Evolutionary conservation across 2,113 vertebrate genomes (phyloP).

Genomic region (Hemibagrus wyckioides): DNA sequence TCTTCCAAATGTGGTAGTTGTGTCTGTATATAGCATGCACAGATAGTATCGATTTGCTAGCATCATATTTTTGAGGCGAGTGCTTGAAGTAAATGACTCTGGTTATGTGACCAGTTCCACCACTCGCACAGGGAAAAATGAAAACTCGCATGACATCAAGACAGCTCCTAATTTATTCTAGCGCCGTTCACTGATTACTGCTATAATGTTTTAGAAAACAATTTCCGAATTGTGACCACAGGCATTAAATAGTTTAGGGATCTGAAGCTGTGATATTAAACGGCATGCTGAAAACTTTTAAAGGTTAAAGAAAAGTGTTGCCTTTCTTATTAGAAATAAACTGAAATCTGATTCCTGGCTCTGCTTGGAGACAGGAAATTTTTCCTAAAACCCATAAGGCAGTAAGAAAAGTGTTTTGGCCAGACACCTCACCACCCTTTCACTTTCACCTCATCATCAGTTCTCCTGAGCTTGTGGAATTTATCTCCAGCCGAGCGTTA

Average conservation of each 20-base stretch:
- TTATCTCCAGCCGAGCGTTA: conserved; percentile 40
- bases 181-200: neutral
- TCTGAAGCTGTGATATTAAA: neutral
- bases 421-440: conserved; percentile 7
- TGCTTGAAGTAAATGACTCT: neutral
- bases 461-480: conserved; percentile 39
- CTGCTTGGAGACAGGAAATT: neutral
- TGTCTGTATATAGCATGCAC: neutral
- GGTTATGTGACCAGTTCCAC: neutral
- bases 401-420: neutral
- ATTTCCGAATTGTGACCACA: neutral
- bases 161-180: neutral
- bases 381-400: neutral
- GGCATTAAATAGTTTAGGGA: neutral
- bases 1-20: neutral
- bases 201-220: neutral
- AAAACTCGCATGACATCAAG: neutral
- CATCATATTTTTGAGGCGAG: neutral
- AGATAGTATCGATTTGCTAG: neutral
- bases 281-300: neutral
- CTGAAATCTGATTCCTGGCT: neutral
- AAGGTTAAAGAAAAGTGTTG: neutral
- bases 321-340: neutral
- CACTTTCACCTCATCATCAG: conserved; percentile 37
- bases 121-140: neutral